Evolutionary conservation across 2,888 invertebrate genomes (phyloP), one percentile per base, ranked within the genome.

Genomic region (Villa cingulata): DNA sequence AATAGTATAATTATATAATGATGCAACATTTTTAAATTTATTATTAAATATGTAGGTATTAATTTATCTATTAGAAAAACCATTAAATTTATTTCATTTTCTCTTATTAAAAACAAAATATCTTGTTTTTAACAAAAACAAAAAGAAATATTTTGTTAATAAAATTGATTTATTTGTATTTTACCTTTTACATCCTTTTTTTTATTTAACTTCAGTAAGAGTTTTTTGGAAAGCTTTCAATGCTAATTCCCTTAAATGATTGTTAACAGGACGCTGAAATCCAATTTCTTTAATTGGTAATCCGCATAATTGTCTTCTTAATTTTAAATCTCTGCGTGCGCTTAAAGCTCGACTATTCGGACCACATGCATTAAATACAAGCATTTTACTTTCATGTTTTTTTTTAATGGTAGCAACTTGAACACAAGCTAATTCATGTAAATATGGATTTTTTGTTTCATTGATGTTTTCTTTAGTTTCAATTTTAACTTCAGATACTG

Each of bases 261-360:
- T 61, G 49, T 59, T 65, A 16, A 62, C 61, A 7, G 61, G 59
- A 5, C 61, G 59, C 3, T 61, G 59, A 19, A 64, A 72, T 18
- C 74, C 73, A 45, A 74, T 68, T 56, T 83, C 82, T 6, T 76
- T 74, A 2, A 78, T 70, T 0, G 83, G 82, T 56, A 83, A 66
- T 55, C 80, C 76, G 59, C 83, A 83, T 41, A 87, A 65, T 60
- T 80, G 80, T 32, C 83, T 70, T 10, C 83, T 72, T 50, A 89
- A 74, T 27, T 82, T 80, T 49, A 89, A 70, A 63, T 90, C 90
- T 45, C 83, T 74, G 17, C 88, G 74, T 9, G 89, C 87, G 55
- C 85, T 85, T 42, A 89, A 66, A 0, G 87, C 89, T 16, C 85
- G 74, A 27, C 85, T 80, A 57, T 79, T 81, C 39, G 81, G 80